phyloP scores from a whole-genome alignment of 2,113 vertebrate species.

The Phocoena phocoena region DNA sequence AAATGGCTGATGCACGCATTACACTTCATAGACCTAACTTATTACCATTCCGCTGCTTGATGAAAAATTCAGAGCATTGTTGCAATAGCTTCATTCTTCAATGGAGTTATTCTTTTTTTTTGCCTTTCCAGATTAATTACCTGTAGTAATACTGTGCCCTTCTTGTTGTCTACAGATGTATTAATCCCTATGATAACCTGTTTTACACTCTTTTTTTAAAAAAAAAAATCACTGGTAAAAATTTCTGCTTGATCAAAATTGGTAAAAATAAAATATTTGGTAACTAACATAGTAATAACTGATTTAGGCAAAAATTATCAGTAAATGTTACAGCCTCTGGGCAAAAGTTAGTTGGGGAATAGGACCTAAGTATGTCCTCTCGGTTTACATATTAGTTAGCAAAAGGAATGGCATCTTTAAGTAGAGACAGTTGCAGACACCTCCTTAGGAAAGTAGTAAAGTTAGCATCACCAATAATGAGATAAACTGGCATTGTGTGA shows the following conservation, averaged over 20 bases:
- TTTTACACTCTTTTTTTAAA: not conserved
- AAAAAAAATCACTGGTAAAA: slow-evolving; percentile 41
- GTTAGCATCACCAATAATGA: not conserved
- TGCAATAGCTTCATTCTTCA: slow-evolving; percentile 36
- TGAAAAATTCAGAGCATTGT: slow-evolving; percentile 46
- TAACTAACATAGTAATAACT: not conserved
- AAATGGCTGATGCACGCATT: not conserved
- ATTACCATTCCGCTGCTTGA: slow-evolving; percentile 5
- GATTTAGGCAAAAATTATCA: not conserved
- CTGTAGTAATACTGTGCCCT: not conserved
- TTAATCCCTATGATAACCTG: not conserved
- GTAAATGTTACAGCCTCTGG: not conserved
- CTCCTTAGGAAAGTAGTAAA: not conserved
- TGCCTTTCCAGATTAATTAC: slow-evolving; percentile 48
- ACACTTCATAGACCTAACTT: slow-evolving; percentile 43
- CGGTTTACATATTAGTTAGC: not conserved
- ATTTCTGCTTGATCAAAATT: slow-evolving; percentile 7
- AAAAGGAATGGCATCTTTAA: not conserved
- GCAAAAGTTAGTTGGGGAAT: not conserved
- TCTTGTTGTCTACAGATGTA: slow-evolving; percentile 23
- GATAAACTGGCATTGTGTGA: not conserved
- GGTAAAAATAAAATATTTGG: not conserved
- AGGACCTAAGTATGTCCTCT: not conserved
- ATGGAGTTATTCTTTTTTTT: not conserved
- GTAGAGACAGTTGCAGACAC: not conserved